A percentile compares a stretch with the other conserved stretches of the same genome.
Evolutionary conservation across 2,113 vertebrate species (phyloP).

Genomic region (Fulica atra): DNA sequence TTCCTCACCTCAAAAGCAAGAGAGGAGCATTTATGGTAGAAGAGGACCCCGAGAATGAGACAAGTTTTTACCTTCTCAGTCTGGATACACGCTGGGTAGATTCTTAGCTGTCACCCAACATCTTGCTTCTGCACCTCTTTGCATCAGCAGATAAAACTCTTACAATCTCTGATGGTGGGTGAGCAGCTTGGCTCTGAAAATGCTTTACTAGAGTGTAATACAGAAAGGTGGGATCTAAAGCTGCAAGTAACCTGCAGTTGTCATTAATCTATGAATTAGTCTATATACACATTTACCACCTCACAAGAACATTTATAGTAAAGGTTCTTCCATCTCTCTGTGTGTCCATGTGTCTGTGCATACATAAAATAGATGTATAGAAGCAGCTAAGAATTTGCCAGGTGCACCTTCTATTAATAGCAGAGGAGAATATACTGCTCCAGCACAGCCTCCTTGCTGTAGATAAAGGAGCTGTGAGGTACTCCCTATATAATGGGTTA

Average conservation of each 20-base stretch:
- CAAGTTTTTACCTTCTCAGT: not conserved
- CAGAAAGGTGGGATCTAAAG: not conserved
- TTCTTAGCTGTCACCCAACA: not conserved
- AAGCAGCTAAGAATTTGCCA: conserved; percentile 12
- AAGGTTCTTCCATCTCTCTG: not conserved
- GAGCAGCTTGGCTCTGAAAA: not conserved
- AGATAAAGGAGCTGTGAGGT: not conserved
- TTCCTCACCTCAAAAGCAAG: not conserved
- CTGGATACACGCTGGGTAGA: not conserved
- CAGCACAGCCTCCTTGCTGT: not conserved
- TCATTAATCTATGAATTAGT: not conserved
- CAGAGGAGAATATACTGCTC: not conserved
- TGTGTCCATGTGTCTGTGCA: not conserved
- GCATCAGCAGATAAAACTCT: not conserved
- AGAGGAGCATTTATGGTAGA: not conserved
- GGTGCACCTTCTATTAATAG: not conserved
- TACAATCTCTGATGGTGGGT: not conserved
- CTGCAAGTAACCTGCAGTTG: not conserved
- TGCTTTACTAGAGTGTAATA: not conserved
- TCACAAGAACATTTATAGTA: not conserved
- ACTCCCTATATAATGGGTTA: not conserved
- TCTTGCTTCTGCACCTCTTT: not conserved
- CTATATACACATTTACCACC: not conserved
- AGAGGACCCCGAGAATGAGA: not conserved
- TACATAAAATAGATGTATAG: not conserved